These are phyloP conservation scores for Rhincodon typus DNA, from an alignment of 2,797 vertebrate species.

Conservation along the genomic window DNA sequence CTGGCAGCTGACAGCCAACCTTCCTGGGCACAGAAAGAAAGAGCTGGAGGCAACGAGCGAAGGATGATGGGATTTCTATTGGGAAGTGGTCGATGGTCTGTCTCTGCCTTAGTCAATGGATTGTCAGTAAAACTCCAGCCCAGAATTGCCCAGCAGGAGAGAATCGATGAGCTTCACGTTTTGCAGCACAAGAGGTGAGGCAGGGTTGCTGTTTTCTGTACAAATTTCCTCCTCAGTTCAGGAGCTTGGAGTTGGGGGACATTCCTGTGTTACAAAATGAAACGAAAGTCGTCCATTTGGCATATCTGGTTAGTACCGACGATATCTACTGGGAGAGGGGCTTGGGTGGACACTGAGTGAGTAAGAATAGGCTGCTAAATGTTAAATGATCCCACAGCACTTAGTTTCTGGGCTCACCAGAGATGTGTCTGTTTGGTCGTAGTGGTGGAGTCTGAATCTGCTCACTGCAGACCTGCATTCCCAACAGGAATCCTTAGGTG, in stretches of 20 bases:
- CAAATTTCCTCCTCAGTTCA: not conserved
- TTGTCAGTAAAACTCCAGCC: not conserved
- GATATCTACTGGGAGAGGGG: not conserved
- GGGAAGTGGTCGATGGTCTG: not conserved
- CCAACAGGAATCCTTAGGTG: not conserved
- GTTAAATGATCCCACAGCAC: not conserved
- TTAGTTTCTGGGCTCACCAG: not conserved
- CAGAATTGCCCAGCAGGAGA: not conserved
- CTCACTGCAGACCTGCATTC: not conserved
- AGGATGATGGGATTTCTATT: not conserved
- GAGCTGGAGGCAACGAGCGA: not conserved
- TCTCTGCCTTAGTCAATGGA: not conserved
- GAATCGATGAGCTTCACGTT: not conserved
- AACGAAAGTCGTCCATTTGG: not conserved
- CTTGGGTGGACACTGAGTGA: not conserved
- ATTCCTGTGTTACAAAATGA: no score
- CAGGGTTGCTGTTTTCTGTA: not conserved
- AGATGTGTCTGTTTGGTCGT: not conserved
- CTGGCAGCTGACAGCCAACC: not conserved
- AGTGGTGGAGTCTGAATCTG: not conserved
- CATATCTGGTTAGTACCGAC: not conserved
- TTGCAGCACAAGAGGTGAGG: constrained; percentile 20
- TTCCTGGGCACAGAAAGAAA: not conserved
- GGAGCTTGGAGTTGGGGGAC: no score
- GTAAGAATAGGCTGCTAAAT: not conserved